Percentiles rank a stretch among this genome's conserved stretches.
These are phyloP conservation scores for Cyclina sinensis DNA, from an alignment of 1,140 invertebrate genomes.

Conservation along the genomic window DNA sequence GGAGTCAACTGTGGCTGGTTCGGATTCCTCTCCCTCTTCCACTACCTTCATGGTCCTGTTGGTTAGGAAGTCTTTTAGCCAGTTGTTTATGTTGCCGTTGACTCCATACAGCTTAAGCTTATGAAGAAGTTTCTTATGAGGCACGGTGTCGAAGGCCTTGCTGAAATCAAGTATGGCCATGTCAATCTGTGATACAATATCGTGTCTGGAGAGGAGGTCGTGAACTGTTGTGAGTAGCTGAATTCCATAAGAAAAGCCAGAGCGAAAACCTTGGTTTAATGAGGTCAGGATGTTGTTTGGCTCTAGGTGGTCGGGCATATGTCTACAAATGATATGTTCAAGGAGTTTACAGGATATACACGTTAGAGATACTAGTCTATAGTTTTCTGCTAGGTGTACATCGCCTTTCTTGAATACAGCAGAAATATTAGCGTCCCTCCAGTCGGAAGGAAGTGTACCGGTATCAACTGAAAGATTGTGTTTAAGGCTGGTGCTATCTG, in stretches of 20 bases:
- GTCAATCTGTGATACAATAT: constrained; percentile 53
- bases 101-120: constrained; percentile 73
- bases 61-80: constrained; percentile 67
- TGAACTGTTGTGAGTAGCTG: constrained; percentile 62
- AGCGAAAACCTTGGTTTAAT: constrained; percentile 67
- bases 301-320: constrained; percentile 67
- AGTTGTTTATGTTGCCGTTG: constrained; percentile 59
- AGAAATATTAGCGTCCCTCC: no score
- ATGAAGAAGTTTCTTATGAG: no score
- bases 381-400: no score
- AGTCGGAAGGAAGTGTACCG: constrained; percentile 36
- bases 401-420: no score
- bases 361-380: no score
- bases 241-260: constrained; percentile 65
- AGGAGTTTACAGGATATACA: no score
- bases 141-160: no score
- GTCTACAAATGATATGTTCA: constrained; percentile 67
- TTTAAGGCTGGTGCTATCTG: constrained; percentile 11
- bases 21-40: no score
- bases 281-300: constrained; percentile 52
- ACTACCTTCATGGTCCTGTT: no score
- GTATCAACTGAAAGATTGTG: constrained; percentile 34
- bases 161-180: constrained; percentile 71
- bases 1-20: constrained; percentile 56
- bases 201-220: constrained; percentile 35